Evolutionary conservation across 2,888 invertebrate species (phyloP).

Genomic region (Chymomyza fuscimana): DNA sequence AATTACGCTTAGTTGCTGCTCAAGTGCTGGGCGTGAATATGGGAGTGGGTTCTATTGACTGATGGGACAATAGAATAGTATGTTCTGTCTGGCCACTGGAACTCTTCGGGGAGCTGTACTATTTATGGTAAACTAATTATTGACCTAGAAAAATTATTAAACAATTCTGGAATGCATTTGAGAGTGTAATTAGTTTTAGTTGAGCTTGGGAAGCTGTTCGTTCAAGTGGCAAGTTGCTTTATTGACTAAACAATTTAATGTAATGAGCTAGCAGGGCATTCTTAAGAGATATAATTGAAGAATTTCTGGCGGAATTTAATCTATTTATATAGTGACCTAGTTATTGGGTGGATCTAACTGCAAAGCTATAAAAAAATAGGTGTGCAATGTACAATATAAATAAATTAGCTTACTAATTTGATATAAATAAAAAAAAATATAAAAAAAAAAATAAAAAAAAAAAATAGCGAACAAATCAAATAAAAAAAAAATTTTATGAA

Average conservation of each 20-base stretch:
- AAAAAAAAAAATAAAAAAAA: no score
- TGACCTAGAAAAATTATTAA: not conserved
- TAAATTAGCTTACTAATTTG: no score
- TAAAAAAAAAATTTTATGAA: no score
- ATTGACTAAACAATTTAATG: not conserved
- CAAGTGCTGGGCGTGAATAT: not conserved
- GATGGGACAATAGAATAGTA: not conserved
- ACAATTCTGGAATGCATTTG: not conserved
- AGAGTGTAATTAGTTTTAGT: not conserved
- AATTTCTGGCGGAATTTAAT: not conserved
- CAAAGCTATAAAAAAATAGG: no score
- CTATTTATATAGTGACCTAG: no score
- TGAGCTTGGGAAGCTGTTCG: not conserved
- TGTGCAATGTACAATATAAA: no score
- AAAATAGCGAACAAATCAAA: no score
- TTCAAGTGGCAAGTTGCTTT: not conserved
- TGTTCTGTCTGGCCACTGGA: no score
- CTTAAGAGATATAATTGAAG: not conserved
- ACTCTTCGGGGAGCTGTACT: not conserved
- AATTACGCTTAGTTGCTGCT: slow-evolving; percentile 24
- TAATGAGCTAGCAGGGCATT: not conserved
- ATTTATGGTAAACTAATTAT: not conserved
- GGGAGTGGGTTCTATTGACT: not conserved
- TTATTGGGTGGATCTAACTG: no score
- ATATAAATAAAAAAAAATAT: no score